Evolutionary conservation across 2,888 invertebrate species (phyloP), one percentile per base, ranked within the genome.

Genomic region (Microctonus brassicae): DNA sequence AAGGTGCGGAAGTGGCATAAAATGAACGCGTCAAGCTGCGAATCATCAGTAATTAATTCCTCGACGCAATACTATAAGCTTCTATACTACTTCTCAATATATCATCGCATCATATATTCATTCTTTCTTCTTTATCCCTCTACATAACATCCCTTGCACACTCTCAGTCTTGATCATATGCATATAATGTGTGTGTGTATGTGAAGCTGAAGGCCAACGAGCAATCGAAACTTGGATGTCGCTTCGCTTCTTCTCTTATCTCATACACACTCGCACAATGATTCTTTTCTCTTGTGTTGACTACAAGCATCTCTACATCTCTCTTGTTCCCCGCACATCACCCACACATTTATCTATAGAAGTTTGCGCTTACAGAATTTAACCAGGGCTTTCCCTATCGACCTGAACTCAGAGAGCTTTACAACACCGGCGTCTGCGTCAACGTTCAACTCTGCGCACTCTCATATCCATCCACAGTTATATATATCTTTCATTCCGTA

Each of bases 371-470:
- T 13, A 80, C 79, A 78, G 82, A 82, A 83, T 84, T 86, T 83
- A 84, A 85, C 85, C 84, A 82, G 85, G 83, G 84, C 83, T 83
- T 83, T 79, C 81, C 80, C 83, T 84, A 87, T 87, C 87, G 88
- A 87, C 87, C 87, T 83, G 82, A 80, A 80, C 82, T 81, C n/a
- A n/a, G 29, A n/a, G 39, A 24, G 24, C 52, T 52, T 80, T 82
- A 81, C n/a, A n/a, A n/a, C 81, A 80, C 81, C 82, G 81, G 83
- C 82, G 82, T 82, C 82, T 81, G 83, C 81, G 82, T 84, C 82
- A 83, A 83, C 82, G 80, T 82, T 53, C 77, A 78, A 78, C 81
- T 83, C 79, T 80, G 84, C 86, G 81, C 86, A 85, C 86, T 84
- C 86, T 81, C 76, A 33, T 65, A 53, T 33, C n/a, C 63, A 53